Conservation (phyloP, 2,113 vertebrate species). For the Carassius gibelio region DNA sequence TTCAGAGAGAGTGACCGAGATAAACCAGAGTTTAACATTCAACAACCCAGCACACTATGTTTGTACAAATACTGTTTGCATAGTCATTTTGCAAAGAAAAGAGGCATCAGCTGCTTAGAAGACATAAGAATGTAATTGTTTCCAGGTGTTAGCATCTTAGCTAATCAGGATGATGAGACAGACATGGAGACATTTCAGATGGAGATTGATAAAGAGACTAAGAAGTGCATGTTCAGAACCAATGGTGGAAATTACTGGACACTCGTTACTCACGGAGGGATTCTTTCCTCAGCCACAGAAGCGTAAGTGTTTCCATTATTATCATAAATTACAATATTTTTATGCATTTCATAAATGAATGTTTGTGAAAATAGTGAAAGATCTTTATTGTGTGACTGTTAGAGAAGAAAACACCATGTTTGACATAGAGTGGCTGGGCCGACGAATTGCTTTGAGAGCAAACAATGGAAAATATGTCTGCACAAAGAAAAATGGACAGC, state of each 20-base stretch:
- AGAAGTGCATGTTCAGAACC: conserved; percentile 89
- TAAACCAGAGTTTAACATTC: background rate
- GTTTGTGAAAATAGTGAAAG: no score
- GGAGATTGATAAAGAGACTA: conserved; percentile 88
- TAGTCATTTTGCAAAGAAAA: background rate
- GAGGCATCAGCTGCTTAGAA: background rate
- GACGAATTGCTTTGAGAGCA: conserved; percentile 87
- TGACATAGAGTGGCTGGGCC: conserved; percentile 90
- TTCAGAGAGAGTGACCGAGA: conserved; percentile 20
- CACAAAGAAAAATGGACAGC: conserved; percentile 96
- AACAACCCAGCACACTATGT: no score
- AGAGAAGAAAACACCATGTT: conserved; percentile 89
- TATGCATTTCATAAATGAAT: no score
- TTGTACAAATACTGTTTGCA: background rate
- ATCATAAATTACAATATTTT: no score
- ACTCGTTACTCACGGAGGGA: conserved; percentile 89
- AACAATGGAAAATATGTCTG: conserved; percentile 92
- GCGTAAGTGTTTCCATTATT: conserved; percentile 74
- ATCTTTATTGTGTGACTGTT: background rate
- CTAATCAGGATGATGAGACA: conserved; percentile 93
- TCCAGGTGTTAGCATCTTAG: conserved; percentile 90
- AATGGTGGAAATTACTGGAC: conserved; percentile 92
- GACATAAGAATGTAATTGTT: conserved; percentile 12
- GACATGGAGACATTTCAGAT: conserved; percentile 96
- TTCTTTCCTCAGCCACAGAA: conserved; percentile 91